A percentile compares a stretch with the other conserved stretches of the same genome.
Conservation (phyloP, 2,113 vertebrate genomes). For the Plotosus lineatus region DNA sequence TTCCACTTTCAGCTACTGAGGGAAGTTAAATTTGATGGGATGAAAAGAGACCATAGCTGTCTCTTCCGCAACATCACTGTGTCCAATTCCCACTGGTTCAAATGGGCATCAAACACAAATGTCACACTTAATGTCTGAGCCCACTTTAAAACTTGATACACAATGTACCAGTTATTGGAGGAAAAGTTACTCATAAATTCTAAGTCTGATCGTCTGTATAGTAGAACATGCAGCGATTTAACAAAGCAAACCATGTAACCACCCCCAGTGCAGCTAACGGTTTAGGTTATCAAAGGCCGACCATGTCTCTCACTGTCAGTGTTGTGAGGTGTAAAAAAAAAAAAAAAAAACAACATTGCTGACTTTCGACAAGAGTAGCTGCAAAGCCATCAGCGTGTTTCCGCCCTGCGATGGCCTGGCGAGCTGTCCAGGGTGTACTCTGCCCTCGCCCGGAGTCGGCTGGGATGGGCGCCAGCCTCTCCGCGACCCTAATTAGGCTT, state of each 20-base stretch:
- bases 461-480: too few relatives aligned
- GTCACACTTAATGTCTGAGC: constrained; percentile 7
- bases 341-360: too few relatives aligned
- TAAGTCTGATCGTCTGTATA: background rate
- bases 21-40: constrained; percentile 13
- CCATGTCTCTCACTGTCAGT: too few relatives aligned
- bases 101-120: constrained; percentile 30
- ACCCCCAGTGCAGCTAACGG: too few relatives aligned
- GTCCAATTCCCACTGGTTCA: constrained; percentile 25
- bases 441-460: too few relatives aligned
- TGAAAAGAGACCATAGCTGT: constrained; percentile 6
- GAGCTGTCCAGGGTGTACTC: too few relatives aligned
- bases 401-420: too few relatives aligned
- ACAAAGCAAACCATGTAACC: background rate
- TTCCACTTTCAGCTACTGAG: background rate
- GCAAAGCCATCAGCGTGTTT: too few relatives aligned
- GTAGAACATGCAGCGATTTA: background rate
- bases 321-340: too few relatives aligned
- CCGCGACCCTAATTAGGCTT: too few relatives aligned
- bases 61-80: constrained; percentile 16
- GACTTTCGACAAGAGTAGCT: too few relatives aligned
- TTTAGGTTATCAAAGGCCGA: too few relatives aligned
- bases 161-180: constrained; percentile 12
- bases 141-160: constrained; percentile 19
- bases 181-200: constrained; percentile 26